Conservation (phyloP, 2,113 vertebrate species). For the Gadus chalcogrammus region DNA sequence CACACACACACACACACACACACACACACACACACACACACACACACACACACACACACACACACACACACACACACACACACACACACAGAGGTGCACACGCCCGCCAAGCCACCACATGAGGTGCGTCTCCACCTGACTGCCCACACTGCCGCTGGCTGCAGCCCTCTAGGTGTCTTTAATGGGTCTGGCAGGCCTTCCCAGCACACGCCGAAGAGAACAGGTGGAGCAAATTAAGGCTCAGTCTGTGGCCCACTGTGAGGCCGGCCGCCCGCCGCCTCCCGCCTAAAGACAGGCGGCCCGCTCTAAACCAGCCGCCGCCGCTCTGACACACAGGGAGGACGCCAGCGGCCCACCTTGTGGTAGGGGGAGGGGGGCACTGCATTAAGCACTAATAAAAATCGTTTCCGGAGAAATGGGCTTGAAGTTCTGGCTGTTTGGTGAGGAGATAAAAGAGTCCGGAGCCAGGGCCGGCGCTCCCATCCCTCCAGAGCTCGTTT, state of each 20-base stretch:
- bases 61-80: conserved; percentile 1
- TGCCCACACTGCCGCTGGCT: conserved; percentile 52
- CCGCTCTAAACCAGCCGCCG: conserved; percentile 55
- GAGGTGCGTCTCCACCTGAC: conserved; percentile 66
- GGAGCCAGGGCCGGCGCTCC: too few species aligned
- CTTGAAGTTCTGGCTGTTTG: too few species aligned
- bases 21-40: not conserved
- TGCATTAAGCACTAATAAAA: too few species aligned
- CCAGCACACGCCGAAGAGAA: conserved; percentile 65
- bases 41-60: not conserved
- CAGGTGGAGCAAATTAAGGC: conserved; percentile 78
- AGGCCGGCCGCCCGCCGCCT: conserved; percentile 62
- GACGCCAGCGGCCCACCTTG: not conserved
- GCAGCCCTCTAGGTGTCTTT: conserved; percentile 75
- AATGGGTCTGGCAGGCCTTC: conserved; percentile 81
- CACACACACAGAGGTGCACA: not conserved
- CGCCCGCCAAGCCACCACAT: conserved; percentile 50
- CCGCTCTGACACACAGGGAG: not conserved
- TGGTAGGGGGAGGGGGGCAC: too few species aligned
- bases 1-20: conserved; percentile 1
- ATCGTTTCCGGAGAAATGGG: too few species aligned
- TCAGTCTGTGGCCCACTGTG: conserved; percentile 62
- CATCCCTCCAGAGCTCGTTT: conserved; percentile 12
- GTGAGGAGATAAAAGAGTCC: too few species aligned
- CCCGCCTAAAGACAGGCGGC: conserved; percentile 67